phyloP scores from a whole-genome alignment of 2,797 vertebrate genomes.

The Esox masquinongy region DNA sequence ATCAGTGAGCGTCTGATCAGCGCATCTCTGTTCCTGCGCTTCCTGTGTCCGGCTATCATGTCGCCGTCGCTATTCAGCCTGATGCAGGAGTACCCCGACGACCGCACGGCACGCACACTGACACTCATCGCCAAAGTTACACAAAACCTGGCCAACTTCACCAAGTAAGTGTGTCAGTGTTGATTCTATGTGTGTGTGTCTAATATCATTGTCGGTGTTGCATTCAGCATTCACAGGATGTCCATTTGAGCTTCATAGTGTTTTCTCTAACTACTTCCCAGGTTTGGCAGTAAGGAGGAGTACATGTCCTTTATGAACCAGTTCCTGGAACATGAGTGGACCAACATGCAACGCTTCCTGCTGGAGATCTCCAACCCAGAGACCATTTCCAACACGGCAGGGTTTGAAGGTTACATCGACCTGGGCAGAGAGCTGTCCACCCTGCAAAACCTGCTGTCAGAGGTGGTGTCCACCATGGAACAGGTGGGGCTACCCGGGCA shows the following conservation, averaged over 20 bases:
- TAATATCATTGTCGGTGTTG: too few relatives aligned
- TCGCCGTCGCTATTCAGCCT: slow-evolving; percentile 96
- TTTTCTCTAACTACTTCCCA: slow-evolving; percentile 45
- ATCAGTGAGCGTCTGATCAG: slow-evolving; percentile 98
- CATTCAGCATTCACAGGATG: too few relatives aligned
- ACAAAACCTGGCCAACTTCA: slow-evolving; percentile 98
- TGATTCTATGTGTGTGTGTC: neutral
- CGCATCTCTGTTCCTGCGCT: slow-evolving; percentile 94
- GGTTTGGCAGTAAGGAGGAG: slow-evolving; percentile 98
- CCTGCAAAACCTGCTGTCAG: slow-evolving; percentile 92
- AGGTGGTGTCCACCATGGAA: slow-evolving; percentile 91
- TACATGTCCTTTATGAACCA: slow-evolving; percentile 99
- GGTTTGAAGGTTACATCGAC: slow-evolving; percentile 97
- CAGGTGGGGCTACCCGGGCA: slow-evolving; percentile 78
- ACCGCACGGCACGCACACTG: slow-evolving; percentile 94
- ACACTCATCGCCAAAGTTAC: slow-evolving; percentile 99
- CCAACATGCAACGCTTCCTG: slow-evolving; percentile 97
- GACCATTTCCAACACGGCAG: slow-evolving; percentile 94
- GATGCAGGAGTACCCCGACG: slow-evolving; percentile 96
- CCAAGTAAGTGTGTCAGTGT: slow-evolving; percentile 82
- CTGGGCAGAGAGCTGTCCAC: slow-evolving; percentile 94
- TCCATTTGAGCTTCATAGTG: neutral
- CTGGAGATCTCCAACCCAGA: slow-evolving; percentile 97
- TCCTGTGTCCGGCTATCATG: slow-evolving; percentile 98
- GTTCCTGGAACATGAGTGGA: slow-evolving; percentile 97